Evolutionary conservation across 1,140 invertebrate species (phyloP), one percentile per base, ranked within the genome.

Genomic region (Monochamus saltuarius): DNA sequence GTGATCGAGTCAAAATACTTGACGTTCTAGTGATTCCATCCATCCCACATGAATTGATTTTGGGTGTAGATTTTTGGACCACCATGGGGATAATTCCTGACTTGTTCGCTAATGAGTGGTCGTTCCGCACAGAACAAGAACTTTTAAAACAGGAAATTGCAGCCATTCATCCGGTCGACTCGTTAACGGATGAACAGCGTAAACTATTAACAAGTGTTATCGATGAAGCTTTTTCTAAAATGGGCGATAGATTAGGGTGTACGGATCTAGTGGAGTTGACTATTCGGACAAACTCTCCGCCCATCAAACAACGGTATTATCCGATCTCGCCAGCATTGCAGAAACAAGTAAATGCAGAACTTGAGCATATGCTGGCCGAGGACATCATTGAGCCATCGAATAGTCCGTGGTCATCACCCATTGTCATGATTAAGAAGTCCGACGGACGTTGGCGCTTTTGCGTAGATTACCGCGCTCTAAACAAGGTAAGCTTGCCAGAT

Each of bases 321-420:
- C n/a, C n/a, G n/a, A n/a, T n/a, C n/a, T n/a, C n/a, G n/a, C n/a
- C n/a, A n/a, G n/a, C n/a, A n/a, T n/a, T n/a, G n/a, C n/a, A n/a
- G n/a, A n/a, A n/a, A n/a, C n/a, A n/a, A n/a, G n/a, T n/a, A n/a
- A n/a, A n/a, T n/a, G n/a, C n/a, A n/a, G n/a, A n/a, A n/a, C n/a
- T n/a, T n/a, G n/a, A n/a, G n/a, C n/a, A n/a, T n/a, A n/a, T n/a
- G n/a, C n/a, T n/a, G n/a, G n/a, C n/a, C n/a, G n/a, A n/a, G n/a
- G n/a, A n/a, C n/a, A n/a, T n/a, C n/a, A n/a, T n/a, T n/a, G 40
- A 45, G 38, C 53, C 38, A 16, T 56, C 39, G 7, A 14, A 42
- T 9, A 66, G 58, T 11, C 67, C 73, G 13, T 82, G 76, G 71
- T 59, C 67, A 11, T 76, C 74, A 3, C 78, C 79, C 1, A 69